These are phyloP conservation scores for Octopus sinensis DNA, from an alignment of 1,140 invertebrate species.

Conservation along the genomic window DNA sequence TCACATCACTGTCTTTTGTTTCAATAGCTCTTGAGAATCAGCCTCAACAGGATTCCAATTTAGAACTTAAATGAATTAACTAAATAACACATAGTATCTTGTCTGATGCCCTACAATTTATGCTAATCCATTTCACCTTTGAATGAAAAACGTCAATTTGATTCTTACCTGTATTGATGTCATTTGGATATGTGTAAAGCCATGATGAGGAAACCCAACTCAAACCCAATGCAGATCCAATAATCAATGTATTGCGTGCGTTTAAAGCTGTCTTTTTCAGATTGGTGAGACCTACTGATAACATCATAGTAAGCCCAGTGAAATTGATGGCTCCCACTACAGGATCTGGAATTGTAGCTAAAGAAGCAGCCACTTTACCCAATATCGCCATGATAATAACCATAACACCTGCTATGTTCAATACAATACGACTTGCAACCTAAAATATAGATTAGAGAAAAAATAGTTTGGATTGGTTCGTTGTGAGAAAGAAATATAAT, in stretches of 20 bases:
- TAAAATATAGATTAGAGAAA: conserved; percentile 19
- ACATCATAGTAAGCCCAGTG: conserved; percentile 70
- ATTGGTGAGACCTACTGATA: conserved; percentile 62
- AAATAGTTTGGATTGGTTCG: no score
- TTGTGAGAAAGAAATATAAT: no score
- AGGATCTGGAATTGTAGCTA: conserved; percentile 82
- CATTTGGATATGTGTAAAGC: conserved; percentile 62
- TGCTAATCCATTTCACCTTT: no score
- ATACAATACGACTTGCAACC: conserved; percentile 41
- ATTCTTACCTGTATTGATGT: conserved; percentile 67
- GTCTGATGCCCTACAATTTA: no score
- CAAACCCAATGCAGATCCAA: conserved; percentile 82
- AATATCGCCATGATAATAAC: conserved; percentile 69
- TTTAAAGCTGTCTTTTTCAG: conserved; percentile 79
- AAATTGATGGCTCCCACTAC: conserved; percentile 82
- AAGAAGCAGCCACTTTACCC: conserved; percentile 78
- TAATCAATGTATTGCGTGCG: conserved; percentile 79
- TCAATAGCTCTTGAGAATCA: no score
- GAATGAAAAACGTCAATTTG: no score
- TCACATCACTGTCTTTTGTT: no score
- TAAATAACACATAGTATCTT: no score
- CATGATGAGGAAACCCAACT: conserved; percentile 75
- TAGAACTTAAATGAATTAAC: no score
- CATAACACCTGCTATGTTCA: conserved; percentile 71
- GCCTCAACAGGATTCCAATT: no score